Evolutionary conservation across 2,113 vertebrate genomes (phyloP).

Genomic region (Oenanthe oenanthe): DNA sequence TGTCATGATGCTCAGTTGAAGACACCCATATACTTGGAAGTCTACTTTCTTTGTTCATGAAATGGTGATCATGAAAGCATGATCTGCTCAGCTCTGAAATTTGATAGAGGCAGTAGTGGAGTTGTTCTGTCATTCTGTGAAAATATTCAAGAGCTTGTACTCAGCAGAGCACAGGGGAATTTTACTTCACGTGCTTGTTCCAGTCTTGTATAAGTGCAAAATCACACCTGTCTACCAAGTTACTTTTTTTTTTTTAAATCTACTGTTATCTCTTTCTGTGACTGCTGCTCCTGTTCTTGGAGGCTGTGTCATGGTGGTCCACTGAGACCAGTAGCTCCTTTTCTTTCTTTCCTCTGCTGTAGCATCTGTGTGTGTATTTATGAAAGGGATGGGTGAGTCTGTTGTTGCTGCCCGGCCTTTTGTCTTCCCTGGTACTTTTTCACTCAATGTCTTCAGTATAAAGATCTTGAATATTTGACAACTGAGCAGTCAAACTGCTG

Average conservation of each 20-base stretch:
- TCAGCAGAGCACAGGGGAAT: background rate
- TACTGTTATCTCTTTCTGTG: background rate
- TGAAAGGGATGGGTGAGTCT: background rate
- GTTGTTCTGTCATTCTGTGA: background rate
- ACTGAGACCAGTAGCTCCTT: background rate
- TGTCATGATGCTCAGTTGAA: background rate
- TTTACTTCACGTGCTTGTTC: background rate
- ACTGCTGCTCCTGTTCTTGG: background rate
- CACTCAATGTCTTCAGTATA: background rate
- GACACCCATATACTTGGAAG: background rate
- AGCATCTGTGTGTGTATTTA: background rate
- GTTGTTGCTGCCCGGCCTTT: background rate
- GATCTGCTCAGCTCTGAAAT: background rate
- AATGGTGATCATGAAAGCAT: background rate
- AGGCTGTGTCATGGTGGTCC: background rate
- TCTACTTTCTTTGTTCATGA: background rate
- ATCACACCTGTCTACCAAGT: background rate
- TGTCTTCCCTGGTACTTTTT: background rate
- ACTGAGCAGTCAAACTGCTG: background rate
- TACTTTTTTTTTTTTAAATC: background rate
- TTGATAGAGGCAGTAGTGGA: background rate
- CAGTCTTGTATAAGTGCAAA: background rate
- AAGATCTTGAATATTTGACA: background rate
- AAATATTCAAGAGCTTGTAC: background rate
- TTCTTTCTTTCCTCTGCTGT: background rate